Evolutionary conservation across 2,113 vertebrate genomes (phyloP).

Genomic region (Chitala chitala): DNA sequence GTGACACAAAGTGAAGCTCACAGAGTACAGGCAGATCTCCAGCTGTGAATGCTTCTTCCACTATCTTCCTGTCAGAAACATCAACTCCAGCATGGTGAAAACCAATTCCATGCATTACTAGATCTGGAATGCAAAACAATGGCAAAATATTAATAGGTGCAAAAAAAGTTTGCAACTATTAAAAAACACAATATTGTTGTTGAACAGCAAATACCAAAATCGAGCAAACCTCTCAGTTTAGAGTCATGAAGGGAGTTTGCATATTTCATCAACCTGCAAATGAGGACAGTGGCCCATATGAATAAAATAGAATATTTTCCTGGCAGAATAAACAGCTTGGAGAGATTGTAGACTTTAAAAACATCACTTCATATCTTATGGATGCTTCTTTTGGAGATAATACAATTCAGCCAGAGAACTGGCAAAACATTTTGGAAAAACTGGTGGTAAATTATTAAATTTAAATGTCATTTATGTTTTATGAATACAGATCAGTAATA

Average conservation of each 20-base stretch:
- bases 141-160: background rate
- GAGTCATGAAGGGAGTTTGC: slow-evolving; percentile 78
- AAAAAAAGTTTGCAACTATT: slow-evolving; percentile 4
- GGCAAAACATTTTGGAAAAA: slow-evolving; percentile 3
- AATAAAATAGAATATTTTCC: background rate
- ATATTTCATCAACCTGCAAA: slow-evolving; percentile 73
- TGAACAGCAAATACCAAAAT: slow-evolving; percentile 9
- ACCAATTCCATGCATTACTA: slow-evolving; percentile 76
- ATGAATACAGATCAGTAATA: background rate
- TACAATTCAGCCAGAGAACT: background rate
- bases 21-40: slow-evolving; percentile 93
- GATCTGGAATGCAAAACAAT: slow-evolving; percentile 61
- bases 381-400: background rate
- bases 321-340: background rate
- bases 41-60: slow-evolving; percentile 77
- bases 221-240: slow-evolving; percentile 81
- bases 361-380: background rate
- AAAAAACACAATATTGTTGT: background rate
- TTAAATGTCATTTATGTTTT: background rate
- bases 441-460: background rate
- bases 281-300: slow-evolving; percentile 7
- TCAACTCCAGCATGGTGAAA: slow-evolving; percentile 95
- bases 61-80: slow-evolving; percentile 79
- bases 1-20: slow-evolving; percentile 56
- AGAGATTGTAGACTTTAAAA: background rate